A percentile compares a stretch with the other conserved stretches of the same genome.
Evolutionary conservation across 2,797 vertebrate genomes (phyloP).

Genomic region (Gambusia yucatana): DNA sequence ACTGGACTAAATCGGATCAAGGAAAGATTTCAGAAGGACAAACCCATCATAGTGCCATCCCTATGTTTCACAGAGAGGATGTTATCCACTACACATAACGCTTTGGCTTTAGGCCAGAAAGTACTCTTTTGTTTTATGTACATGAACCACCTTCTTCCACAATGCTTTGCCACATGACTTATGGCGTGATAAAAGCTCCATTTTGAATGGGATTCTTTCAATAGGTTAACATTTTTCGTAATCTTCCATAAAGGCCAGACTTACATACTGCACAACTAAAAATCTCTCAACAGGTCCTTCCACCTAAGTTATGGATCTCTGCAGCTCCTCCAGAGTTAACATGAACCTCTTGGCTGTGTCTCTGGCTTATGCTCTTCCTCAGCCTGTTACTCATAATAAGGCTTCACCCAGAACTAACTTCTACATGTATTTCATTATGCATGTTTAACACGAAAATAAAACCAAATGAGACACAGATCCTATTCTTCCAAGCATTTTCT

Average conservation of each 20-base stretch:
- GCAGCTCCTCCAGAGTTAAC: background rate
- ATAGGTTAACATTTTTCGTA: background rate
- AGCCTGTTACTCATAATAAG: background rate
- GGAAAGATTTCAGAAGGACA: background rate
- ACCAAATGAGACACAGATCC: background rate
- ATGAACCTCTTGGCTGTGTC: background rate
- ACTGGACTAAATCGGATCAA: constrained; percentile 1
- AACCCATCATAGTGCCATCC: background rate
- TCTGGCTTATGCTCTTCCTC: background rate
- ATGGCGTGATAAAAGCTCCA: background rate
- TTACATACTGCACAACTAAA: background rate
- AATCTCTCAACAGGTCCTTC: background rate
- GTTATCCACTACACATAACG: background rate
- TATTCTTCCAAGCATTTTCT: background rate
- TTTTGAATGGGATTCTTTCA: background rate
- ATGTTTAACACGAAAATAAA: background rate
- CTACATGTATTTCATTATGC: background rate
- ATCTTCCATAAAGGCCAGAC: background rate
- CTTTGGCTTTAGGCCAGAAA: background rate
- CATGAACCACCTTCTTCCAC: background rate
- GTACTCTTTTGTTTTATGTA: background rate
- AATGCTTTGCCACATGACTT: background rate
- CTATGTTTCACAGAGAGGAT: background rate
- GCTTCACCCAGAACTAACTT: background rate
- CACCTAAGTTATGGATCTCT: background rate